Evolutionary conservation across 92 coral and sea anemone species (phyloP).

Genomic region (Scolanthus callimorphus): DNA sequence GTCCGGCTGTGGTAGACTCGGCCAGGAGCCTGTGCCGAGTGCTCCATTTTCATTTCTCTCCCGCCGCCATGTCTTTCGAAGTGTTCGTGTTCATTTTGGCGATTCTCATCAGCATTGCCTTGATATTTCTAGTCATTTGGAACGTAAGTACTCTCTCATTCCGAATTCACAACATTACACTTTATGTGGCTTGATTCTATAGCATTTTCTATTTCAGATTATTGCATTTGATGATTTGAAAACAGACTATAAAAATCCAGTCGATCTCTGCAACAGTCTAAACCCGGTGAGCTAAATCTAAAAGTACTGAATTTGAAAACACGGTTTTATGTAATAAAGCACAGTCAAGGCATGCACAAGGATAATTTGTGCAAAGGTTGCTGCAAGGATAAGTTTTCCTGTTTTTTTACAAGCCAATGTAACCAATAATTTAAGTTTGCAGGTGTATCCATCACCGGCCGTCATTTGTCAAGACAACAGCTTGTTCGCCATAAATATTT

Average conservation of each 20-base stretch:
- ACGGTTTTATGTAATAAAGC: no score
- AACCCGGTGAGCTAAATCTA: conserved; percentile 99
- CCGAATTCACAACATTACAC: not conserved
- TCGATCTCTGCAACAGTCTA: conserved; percentile 89
- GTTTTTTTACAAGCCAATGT: no score
- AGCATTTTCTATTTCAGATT: conserved; percentile 42
- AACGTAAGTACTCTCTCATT: conserved; percentile 83
- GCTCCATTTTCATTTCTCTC: no score
- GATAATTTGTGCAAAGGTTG: no score
- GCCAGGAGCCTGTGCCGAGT: not conserved
- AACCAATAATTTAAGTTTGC: no score
- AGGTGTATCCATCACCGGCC: no score
- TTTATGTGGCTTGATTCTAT: not conserved
- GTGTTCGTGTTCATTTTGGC: conserved; percentile 90
- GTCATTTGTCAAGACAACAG: no score
- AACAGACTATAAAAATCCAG: conserved; percentile 97
- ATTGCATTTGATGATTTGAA: conserved; percentile 98
- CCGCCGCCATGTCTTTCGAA: conserved; percentile 72
- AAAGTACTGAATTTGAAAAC: no score
- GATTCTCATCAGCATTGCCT: conserved; percentile 77
- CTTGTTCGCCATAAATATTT: no score
- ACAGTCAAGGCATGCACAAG: no score
- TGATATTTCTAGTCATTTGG: conserved; percentile 98
- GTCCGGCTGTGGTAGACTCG: no score
- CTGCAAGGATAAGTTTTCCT: no score